Base-by-base conservation (phyloP, 1,140 invertebrate species). In the Eciton burchellii region DNA sequence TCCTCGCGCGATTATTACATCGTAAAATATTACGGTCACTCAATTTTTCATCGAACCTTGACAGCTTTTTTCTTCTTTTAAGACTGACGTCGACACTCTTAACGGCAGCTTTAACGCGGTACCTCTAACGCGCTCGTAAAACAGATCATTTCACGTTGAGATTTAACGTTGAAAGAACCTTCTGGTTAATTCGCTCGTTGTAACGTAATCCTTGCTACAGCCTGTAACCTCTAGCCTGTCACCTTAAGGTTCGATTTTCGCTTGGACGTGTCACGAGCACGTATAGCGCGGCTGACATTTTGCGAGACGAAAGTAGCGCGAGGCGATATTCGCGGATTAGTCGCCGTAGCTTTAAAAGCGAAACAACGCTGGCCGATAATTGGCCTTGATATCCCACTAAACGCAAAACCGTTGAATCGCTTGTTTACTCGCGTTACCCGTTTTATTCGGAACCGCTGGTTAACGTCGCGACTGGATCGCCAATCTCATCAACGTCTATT, bases 21-120 rank as follows among this genome's bases (percentile, higher is more conserved):
- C n/a, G n/a, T n/a, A 49, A 62, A 74, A 62, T 49, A 52, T 63
- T 41, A 45, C 52, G 21, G 21, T 6, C 1, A 21, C 5, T 41
- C 19, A 26, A 49, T 63, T 76, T 76, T 74, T 74, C 62, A 74
- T 35, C n/a, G 26, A 49, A 63, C n/a, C 63, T 63, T 76, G 59
- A 62, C n/a, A n/a, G n/a, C n/a, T n/a, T n/a, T n/a, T 35, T 56
- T 62, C 24, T 45, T 26, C 12, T 63, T 74, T 74, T 74, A 74
- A 12, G 43, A 62, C 12, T 8, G 24, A 14, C 43, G 47, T 52
- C 24, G 24, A 49, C 56, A 21, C n/a, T n/a, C n/a, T 4, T 60
- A 29, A 41, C 16, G 41, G 26, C 29, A 74, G 62, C 43, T 35
- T 74, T 74, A 62, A 62, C 24, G 5, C 47, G 24, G 26, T 29